Evolutionary conservation across 2,113 vertebrate species (phyloP).

Genomic region (Tautogolabrus adspersus): DNA sequence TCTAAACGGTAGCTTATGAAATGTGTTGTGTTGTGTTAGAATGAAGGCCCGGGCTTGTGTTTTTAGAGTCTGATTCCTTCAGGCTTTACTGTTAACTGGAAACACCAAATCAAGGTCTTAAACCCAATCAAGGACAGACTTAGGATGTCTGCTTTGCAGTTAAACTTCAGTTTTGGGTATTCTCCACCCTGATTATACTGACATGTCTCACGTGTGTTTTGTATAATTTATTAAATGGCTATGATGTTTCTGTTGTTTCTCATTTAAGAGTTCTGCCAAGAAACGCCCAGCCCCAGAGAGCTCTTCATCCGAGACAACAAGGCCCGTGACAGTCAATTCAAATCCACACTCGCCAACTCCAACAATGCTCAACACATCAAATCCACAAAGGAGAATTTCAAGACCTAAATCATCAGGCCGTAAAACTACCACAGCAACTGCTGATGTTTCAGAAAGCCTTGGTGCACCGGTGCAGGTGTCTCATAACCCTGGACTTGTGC

Average conservation of each 20-base stretch:
- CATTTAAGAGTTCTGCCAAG: constrained; percentile 51
- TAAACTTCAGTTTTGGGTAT: too few species aligned
- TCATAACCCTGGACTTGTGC: neutral
- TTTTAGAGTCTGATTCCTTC: too few species aligned
- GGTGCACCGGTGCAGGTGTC: neutral
- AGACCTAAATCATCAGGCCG: neutral
- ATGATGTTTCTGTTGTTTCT: constrained; percentile 4
- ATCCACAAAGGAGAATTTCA: neutral
- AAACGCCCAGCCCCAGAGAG: constrained; percentile 42
- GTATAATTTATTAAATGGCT: neutral
- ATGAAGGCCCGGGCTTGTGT: too few species aligned
- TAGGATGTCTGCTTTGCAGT: too few species aligned
- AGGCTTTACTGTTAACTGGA: too few species aligned
- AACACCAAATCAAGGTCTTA: too few species aligned
- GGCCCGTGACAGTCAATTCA: neutral
- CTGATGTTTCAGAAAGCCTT: neutral
- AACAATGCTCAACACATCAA: neutral
- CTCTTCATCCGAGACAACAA: neutral
- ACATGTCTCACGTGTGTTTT: neutral
- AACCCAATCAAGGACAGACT: too few species aligned
- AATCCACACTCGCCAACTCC: neutral
- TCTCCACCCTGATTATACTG: neutral
- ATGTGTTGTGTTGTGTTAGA: too few species aligned
- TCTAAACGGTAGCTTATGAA: too few species aligned
- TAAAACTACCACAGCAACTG: too few species aligned